Evolutionary conservation across 2,797 vertebrate genomes (phyloP).

Genomic region (Myiotriccus ornatus): DNA sequence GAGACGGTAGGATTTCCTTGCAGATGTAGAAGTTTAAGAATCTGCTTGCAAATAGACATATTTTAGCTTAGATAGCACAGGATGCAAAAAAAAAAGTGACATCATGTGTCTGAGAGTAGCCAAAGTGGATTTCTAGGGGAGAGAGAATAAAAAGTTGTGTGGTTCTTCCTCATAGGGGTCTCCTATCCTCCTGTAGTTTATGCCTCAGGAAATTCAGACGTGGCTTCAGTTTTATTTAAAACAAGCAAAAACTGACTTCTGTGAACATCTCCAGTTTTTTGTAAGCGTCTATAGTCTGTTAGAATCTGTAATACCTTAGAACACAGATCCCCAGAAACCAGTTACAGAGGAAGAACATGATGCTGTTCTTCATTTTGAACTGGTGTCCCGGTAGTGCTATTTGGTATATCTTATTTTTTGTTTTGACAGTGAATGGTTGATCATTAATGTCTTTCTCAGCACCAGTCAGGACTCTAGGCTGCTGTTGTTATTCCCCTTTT

Average conservation of each 20-base stretch:
- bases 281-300: background rate
- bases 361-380: background rate
- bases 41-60: background rate
- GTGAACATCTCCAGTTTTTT: background rate
- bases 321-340: background rate
- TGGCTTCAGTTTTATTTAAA: background rate
- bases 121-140: background rate
- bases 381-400: background rate
- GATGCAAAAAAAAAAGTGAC: background rate
- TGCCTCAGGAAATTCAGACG: background rate
- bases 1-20: background rate
- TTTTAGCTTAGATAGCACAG: background rate
- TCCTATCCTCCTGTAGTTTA: background rate
- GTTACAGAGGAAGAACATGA: background rate
- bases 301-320: background rate
- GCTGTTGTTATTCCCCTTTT: background rate
- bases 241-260: background rate
- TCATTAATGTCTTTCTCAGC: background rate
- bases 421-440: background rate
- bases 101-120: background rate
- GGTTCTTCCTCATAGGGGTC: background rate
- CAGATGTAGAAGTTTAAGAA: background rate
- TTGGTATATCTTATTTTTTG: background rate
- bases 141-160: background rate
- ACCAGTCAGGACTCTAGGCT: background rate